These are phyloP conservation scores for Gallinago nigripennis DNA, from an alignment of 2,797 vertebrate species.

Conservation along the genomic window DNA sequence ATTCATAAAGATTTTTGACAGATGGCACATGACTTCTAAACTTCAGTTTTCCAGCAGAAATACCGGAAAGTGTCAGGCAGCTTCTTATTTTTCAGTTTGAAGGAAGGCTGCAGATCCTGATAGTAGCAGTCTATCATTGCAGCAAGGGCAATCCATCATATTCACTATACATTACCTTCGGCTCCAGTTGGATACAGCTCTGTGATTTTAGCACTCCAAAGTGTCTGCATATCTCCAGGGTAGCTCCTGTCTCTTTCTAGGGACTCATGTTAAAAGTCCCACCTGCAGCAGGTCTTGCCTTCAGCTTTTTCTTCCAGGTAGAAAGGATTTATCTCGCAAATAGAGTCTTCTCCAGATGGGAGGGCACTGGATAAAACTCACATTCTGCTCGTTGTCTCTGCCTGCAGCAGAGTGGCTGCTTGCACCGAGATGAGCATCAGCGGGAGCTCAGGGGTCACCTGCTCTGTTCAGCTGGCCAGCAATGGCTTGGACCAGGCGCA, in stretches of 20 bases:
- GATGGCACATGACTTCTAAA: neutral
- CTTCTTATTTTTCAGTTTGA: neutral
- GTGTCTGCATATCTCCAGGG: neutral
- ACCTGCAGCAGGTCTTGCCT: neutral
- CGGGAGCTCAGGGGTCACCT: neutral
- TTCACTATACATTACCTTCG: neutral
- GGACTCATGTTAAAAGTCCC: neutral
- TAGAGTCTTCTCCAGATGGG: neutral
- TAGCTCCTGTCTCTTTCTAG: neutral
- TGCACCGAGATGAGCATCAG: neutral
- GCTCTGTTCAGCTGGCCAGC: neutral
- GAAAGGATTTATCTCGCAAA: neutral
- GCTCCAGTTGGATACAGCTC: accelerated
- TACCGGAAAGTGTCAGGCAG: neutral
- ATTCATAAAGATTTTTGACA: neutral
- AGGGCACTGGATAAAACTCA: neutral
- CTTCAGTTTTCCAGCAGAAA: neutral
- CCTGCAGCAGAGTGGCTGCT: neutral
- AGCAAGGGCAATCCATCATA: neutral
- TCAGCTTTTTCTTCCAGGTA: neutral
- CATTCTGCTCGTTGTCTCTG: neutral
- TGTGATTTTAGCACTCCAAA: neutral
- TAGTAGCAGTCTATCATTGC: neutral
- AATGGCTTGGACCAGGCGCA: neutral
- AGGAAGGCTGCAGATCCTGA: neutral